These are phyloP conservation scores for Avahi laniger DNA, from an alignment of 2,797 vertebrate genomes.

Conservation along the genomic window DNA sequence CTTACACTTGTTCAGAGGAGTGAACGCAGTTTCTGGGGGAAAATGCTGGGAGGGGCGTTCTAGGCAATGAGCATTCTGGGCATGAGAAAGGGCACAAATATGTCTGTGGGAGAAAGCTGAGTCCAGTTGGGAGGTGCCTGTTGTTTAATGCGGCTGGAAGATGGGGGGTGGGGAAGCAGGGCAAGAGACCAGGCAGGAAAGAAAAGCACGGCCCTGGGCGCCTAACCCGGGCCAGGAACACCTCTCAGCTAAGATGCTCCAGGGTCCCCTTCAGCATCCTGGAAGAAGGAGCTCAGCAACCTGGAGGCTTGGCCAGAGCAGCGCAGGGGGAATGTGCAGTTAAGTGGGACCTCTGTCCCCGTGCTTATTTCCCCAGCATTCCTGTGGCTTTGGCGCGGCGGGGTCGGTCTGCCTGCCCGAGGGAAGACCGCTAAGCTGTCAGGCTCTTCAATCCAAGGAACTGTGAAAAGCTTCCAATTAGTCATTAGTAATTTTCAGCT, in stretches of 20 bases:
- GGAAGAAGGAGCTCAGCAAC: background rate
- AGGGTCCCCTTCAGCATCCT: background rate
- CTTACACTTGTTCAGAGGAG: background rate
- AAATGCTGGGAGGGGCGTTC: background rate
- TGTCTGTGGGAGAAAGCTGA: background rate
- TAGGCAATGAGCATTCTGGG: background rate
- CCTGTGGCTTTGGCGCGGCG: background rate
- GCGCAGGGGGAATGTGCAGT: background rate
- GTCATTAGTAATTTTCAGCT: background rate
- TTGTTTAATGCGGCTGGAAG: background rate
- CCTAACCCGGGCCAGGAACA: background rate
- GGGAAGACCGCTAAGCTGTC: background rate
- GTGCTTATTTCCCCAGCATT: background rate
- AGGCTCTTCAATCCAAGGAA: background rate
- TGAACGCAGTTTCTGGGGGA: background rate
- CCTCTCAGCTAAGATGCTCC: background rate
- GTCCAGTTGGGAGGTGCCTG: background rate
- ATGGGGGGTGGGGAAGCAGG: background rate
- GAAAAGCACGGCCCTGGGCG: background rate
- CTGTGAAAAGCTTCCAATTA: background rate
- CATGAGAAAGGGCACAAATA: background rate
- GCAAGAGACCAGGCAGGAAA: background rate
- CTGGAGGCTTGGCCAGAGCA: background rate
- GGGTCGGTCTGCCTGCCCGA: background rate
- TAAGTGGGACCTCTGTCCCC: background rate